Evolutionary conservation across 2,113 vertebrate species (phyloP).

Genomic region (Megaptera novaeangliae): DNA sequence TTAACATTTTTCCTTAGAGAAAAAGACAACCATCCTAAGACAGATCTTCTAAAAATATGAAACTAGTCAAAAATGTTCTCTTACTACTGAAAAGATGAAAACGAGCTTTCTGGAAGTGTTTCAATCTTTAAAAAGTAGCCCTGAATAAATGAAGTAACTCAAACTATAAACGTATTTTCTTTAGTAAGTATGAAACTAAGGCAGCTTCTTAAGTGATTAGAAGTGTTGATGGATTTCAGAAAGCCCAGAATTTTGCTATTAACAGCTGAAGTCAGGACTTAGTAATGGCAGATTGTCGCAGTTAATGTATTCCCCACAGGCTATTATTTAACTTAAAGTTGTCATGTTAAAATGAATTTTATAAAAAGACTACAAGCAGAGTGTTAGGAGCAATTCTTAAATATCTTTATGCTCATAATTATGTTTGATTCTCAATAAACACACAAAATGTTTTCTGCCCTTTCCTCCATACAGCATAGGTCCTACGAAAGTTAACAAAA

Average conservation of each 20-base stretch:
- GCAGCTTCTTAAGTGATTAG: not conserved
- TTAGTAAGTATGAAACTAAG: slow-evolving; percentile 10
- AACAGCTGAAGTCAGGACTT: not conserved
- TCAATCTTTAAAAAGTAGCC: slow-evolving; percentile 7
- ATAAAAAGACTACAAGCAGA: not conserved
- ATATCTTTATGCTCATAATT: not conserved
- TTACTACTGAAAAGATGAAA: slow-evolving; percentile 20
- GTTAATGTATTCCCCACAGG: not conserved
- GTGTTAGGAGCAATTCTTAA: slow-evolving; percentile 4
- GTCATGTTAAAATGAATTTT: slow-evolving; percentile 32
- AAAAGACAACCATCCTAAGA: not conserved
- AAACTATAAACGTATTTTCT: not conserved
- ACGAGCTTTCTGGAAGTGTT: not conserved
- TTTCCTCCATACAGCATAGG: not conserved
- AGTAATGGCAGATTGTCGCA: not conserved
- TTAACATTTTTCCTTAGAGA: slow-evolving; percentile 18
- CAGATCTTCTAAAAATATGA: slow-evolving; percentile 7
- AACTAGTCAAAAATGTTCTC: slow-evolving; percentile 12
- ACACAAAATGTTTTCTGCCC: not conserved
- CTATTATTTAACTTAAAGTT: not conserved
- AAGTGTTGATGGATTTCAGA: not conserved
- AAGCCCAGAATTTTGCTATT: not conserved
- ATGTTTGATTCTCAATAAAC: slow-evolving; percentile 3
- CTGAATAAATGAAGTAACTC: slow-evolving; percentile 10
- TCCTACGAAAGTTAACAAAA: slow-evolving; percentile 31